Evolutionary conservation across 2,113 vertebrate genomes (phyloP).

Genomic region (Caranx ignobilis): DNA sequence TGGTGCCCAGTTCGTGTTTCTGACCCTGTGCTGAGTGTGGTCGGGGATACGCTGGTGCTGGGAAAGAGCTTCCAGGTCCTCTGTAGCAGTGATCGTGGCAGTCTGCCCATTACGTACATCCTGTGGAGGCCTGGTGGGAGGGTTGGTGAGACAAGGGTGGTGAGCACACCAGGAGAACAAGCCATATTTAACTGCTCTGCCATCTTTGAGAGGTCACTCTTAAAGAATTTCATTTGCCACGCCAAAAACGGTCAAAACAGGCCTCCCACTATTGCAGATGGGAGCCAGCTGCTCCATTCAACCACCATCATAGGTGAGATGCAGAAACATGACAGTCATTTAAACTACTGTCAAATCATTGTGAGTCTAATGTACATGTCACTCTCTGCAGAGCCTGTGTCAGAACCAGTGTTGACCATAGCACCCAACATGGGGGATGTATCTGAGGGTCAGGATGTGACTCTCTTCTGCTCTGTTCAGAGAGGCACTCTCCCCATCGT

Average conservation of each 20-base stretch:
- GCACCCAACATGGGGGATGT: constrained; percentile 9
- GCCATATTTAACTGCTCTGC: constrained; percentile 71
- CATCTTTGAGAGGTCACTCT: constrained; percentile 50
- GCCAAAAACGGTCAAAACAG: constrained; percentile 40
- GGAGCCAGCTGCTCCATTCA: constrained; percentile 11
- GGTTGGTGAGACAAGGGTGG: accelerated
- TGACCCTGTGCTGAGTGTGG: constrained; percentile 60
- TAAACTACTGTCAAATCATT: background rate
- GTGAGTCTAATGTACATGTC: background rate
- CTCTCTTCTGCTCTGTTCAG: constrained; percentile 68
- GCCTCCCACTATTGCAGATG: background rate
- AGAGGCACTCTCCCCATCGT: constrained; percentile 75
- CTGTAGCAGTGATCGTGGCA: constrained; percentile 73
- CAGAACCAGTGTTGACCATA: constrained; percentile 56
- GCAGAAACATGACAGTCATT: background rate
- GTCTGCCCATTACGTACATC: constrained; percentile 75
- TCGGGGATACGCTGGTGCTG: constrained; percentile 67
- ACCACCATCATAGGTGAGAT: constrained; percentile 73
- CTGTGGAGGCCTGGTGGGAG: background rate
- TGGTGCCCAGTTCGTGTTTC: constrained; percentile 67
- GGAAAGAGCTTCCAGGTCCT: constrained; percentile 73
- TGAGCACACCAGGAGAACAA: constrained; percentile 15
- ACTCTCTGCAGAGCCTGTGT: constrained; percentile 73
- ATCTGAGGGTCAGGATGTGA: constrained; percentile 70
- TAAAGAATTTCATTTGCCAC: constrained; percentile 59